A percentile compares a stretch with the other conserved stretches of the same genome.
Evolutionary conservation across 2,888 invertebrate species (phyloP).

Genomic region (Omphaloscelis lunosa): DNA sequence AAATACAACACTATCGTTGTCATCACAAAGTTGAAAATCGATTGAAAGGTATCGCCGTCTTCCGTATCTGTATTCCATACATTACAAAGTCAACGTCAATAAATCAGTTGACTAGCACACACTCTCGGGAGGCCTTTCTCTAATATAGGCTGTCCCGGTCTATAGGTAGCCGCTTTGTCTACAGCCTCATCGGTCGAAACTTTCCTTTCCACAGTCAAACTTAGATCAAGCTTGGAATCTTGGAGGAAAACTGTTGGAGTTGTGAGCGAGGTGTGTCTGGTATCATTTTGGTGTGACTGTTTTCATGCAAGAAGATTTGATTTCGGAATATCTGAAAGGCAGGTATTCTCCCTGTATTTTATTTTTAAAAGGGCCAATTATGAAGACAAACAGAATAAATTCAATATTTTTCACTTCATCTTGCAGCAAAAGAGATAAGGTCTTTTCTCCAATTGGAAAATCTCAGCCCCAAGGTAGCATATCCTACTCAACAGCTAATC

Average conservation of each 20-base stretch:
- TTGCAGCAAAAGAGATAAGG: no score
- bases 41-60: conserved; percentile 36
- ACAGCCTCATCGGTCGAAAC: conserved; percentile 85
- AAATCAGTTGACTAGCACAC: conserved; percentile 79
- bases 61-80: conserved; percentile 62
- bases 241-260: conserved; percentile 62
- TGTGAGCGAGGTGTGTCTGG: conserved; percentile 66
- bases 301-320: not conserved
- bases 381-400: not conserved
- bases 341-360: not conserved
- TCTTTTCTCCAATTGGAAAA: not conserved
- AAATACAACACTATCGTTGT: conserved; percentile 14
- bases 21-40: conserved; percentile 41
- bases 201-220: conserved; percentile 89
- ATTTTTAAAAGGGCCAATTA: not conserved
- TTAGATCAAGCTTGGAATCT: conserved; percentile 85
- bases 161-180: conserved; percentile 85
- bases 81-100: conserved; percentile 71
- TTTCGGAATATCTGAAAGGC: not conserved
- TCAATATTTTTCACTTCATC: not conserved
- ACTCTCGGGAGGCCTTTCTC: conserved; percentile 75
- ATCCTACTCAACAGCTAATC: not conserved
- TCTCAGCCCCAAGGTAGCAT: not conserved
- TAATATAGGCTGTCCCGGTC: conserved; percentile 80
- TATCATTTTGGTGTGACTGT: conserved; percentile 73